Base-by-base conservation (phyloP, 2,113 vertebrate species). In the Cyprinodon brontotheroides region DNA sequence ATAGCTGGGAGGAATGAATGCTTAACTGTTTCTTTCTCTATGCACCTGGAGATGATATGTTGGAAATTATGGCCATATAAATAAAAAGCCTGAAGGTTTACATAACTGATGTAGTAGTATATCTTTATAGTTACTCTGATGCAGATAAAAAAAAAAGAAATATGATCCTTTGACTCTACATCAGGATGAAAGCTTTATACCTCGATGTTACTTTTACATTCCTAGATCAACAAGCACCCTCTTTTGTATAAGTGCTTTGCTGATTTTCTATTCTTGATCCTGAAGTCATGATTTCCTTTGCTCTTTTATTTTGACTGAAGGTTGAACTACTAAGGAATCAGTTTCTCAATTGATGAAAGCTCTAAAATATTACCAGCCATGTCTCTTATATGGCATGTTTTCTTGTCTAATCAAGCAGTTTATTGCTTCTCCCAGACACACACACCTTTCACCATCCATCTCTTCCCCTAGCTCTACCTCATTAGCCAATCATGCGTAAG, bases 401-500 rank as follows among this genome's bases (percentile, higher is more conserved):
- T 11, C 22, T 13, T 66, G 37, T 72, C 43, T 37, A 15, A 57
- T 50, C 13, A 70, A 13, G 10, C 50, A 53, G 22, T 3, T 38
- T 22, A n/a, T 61, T 40, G 4, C 15, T 53, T 59, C 12, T 61
- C 11, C 12, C 20, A 65, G 17, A 71, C 66, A 75, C 64, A 40
- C 50, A 72, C 75, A 72, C 60, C 68, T 65, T 78, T 72, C 45
- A 78, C 11, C 22, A 50, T 68, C 75, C 71, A 50, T 74, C 75
- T 14, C 29, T 37, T 62, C 47, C 67, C 78, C 66, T 36, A 41
- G 62, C 63, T 36, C 36, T 59, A 11, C 78, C 78, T 86, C 86
- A 82, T 87, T 84, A 89, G 77, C 83, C 79, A 13, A 85, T 84
- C 91, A 86, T 89, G 90, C 86, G 61, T 89, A 83, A 89, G 83